Conservation (phyloP, 2,797 vertebrate species). For the Acrossocheilus fasciatus region DNA sequence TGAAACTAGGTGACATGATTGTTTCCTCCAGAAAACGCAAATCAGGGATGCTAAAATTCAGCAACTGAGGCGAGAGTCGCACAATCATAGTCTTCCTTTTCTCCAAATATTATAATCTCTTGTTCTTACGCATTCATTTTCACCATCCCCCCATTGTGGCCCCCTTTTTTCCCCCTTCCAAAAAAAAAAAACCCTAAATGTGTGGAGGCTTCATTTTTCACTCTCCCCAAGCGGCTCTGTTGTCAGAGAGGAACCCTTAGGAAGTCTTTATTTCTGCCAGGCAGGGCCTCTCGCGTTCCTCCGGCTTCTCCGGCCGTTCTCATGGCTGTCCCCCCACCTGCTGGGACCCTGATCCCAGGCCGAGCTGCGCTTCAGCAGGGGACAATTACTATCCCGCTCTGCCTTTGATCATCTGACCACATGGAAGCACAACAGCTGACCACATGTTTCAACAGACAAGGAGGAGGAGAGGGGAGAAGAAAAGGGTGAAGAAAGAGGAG, state of each 20-base stretch:
- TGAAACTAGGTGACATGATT: conserved; percentile 29
- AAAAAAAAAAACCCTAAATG: conserved; percentile 84
- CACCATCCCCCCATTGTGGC: conserved; percentile 72
- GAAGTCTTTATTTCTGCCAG: conserved; percentile 99
- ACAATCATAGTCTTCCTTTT: conserved; percentile 60
- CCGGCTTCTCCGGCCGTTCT: conserved; percentile 96
- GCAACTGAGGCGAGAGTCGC: conserved; percentile 3
- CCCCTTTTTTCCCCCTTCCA: conserved; percentile 68
- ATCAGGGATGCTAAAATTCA: conserved; percentile 15
- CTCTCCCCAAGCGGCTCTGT: conserved; percentile 88
- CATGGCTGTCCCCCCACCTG: conserved; percentile 98
- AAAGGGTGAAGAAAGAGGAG: conserved; percentile 39
- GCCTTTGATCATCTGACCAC: conserved; percentile 99
- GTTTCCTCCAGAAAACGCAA: conserved; percentile 6
- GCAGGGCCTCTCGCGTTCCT: conserved; percentile 97
- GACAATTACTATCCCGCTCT: conserved; percentile 98
- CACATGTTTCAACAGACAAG: conserved; percentile 99
- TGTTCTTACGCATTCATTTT: conserved; percentile 76
- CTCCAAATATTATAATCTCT: conserved; percentile 83
- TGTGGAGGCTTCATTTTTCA: conserved; percentile 95
- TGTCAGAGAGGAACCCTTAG: conserved; percentile 98
- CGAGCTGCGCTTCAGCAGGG: conserved; percentile 96
- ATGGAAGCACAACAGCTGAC: conserved; percentile 99
- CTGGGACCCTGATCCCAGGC: conserved; percentile 99
- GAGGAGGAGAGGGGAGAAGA: conserved; percentile 69